Evolutionary conservation across 1,140 invertebrate species (phyloP), one percentile per base, ranked within the genome.

Genomic region (Dinothrombium tinctorium): DNA sequence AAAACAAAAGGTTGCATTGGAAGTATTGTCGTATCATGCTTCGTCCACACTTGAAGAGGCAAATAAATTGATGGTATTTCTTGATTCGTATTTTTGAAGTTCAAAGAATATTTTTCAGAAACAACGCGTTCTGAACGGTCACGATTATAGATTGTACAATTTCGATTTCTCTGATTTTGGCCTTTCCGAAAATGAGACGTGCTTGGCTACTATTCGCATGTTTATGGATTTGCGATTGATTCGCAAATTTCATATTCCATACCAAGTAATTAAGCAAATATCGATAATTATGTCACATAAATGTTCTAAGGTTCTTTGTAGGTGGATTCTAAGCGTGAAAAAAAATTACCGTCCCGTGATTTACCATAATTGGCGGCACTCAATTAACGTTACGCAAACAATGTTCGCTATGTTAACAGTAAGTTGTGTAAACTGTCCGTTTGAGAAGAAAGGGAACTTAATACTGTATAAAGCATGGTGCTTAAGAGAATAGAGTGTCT

Each of bases 341-440:
- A 94, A 92, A 57, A 94, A 94, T 59, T 94, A 94, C 60, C 68
- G 87, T 37, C 82, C 84, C 54, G 84, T 94, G 11, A 86, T 78
- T 8, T 94, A 94, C 55, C 87, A 94, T 58, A 94, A 92, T 59
- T 94, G 86, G 86, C 68, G 87, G 44, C 89, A 96, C 59, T 87
- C 87, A 0, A 65, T 95, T 5, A 94, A 94, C 58, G 89, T 95
- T 0, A 79, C 83, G 0, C 87, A 94, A 55, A 89, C 84, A 0
- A 94, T 95, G 87, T 95, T 90, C 53, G 78, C 84, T 1, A 89
- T 94, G 72, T 60, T 89, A 26, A 83, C 75, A 33, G 69, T 74
- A 45, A 83, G 81, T 2, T 76, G 81, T 54, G 82, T 77, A 74
- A 86, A 80, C 78, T 76, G 79, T 56, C 72, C 81, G 44, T 74